Evolutionary conservation across 1,140 invertebrate genomes (phyloP), one percentile per base, ranked within the genome.

Genomic region (Uloborus diversus): DNA sequence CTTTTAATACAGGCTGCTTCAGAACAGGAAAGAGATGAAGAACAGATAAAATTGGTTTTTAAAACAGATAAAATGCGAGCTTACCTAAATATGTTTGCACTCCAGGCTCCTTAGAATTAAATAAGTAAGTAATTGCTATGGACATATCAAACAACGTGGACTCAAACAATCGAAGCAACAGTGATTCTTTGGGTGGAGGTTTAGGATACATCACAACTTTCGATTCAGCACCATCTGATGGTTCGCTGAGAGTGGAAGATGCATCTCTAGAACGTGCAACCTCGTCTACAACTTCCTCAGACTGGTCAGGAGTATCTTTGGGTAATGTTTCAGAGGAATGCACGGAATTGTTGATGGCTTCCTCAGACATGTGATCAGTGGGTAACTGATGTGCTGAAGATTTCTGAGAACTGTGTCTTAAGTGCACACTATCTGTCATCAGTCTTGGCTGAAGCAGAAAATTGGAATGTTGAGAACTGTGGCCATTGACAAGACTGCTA

Each of bases 21-120:
- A n/a, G n/a, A n/a, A n/a, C n/a, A n/a, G n/a, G n/a, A n/a, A n/a
- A n/a, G n/a, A n/a, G n/a, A n/a, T n/a, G n/a, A n/a, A n/a, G n/a
- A n/a, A n/a, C n/a, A n/a, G n/a, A n/a, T n/a, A n/a, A n/a, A n/a
- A n/a, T n/a, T n/a, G n/a, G n/a, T n/a, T n/a, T n/a, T n/a, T n/a
- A n/a, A n/a, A n/a, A 65, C 62, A n/a, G 32, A 27, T 27, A 9
- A 81, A n/a, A 20, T 57, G n/a, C 37, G 32, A 56, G 86, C 87
- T 88, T 86, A 91, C 95, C 96, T 86, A 98, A 91, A 87, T 99
- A 99, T 82, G 93, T 94, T 85, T 97, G 94, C 59, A 99, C 96
- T 59, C 96, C 97, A 25, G 95, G 94, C 87, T 99, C 97, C 88
- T 99, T 99, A n/a, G 96, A 97, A 86, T 97, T 97, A 85, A 96